phyloP scores from a whole-genome alignment of 2,113 vertebrate genomes.

The Bettongia penicillata region DNA sequence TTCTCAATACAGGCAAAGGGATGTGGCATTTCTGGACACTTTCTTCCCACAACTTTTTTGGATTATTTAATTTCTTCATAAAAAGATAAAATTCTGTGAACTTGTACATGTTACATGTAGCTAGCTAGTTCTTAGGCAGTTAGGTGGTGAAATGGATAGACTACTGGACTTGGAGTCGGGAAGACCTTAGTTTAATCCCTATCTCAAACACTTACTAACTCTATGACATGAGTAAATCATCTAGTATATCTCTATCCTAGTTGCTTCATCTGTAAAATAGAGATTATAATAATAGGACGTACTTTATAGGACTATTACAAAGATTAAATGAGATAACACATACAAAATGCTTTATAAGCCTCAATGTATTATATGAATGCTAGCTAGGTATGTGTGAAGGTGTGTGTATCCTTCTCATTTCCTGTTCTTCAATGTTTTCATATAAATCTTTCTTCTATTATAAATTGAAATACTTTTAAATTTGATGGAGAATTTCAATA shows the following conservation, averaged over 20 bases:
- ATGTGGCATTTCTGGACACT: neutral
- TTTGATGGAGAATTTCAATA: constrained; percentile 75
- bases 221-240: neutral
- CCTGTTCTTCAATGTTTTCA: constrained; percentile 55
- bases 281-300: neutral
- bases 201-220: neutral
- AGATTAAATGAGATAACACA: neutral
- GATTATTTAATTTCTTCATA: neutral
- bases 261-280: neutral
- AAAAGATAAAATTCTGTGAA: neutral
- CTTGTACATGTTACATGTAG: neutral
- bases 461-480: constrained; percentile 74
- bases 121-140: neutral
- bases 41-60: neutral
- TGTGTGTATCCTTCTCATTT: constrained; percentile 68
- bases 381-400: constrained; percentile 33
- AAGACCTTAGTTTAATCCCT: neutral
- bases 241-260: neutral
- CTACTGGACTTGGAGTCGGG: neutral
- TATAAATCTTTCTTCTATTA: constrained; percentile 72
- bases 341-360: neutral
- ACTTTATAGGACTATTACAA: neutral
- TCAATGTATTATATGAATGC: neutral
- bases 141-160: neutral
- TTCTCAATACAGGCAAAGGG: neutral